A percentile compares a stretch with the other conserved stretches of the same genome.
These are phyloP conservation scores for Dunckerocampus dactyliophorus DNA, from an alignment of 2,113 vertebrate genomes.

Conservation along the genomic window DNA sequence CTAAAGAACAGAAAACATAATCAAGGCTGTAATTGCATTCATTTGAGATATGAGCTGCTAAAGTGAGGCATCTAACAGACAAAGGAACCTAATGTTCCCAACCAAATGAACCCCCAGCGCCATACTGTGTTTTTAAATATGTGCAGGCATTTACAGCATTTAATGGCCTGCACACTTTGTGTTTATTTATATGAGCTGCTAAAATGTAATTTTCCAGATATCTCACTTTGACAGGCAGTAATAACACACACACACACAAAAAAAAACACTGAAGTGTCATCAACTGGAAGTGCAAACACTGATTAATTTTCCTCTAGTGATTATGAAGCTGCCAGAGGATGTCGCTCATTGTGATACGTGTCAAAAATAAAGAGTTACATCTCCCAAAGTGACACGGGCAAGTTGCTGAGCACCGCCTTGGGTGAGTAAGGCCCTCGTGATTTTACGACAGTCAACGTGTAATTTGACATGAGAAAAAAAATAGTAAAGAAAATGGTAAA, in stretches of 20 bases:
- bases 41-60: no score
- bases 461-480: neutral
- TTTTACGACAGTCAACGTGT: neutral
- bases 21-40: no score
- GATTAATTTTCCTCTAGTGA: conserved; percentile 46
- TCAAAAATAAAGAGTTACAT: conserved; percentile 23
- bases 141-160: conserved; percentile 14
- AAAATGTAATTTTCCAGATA: conserved; percentile 38
- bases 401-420: neutral
- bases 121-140: conserved; percentile 10
- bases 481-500: neutral
- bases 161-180: conserved; percentile 11
- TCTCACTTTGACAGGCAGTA: conserved; percentile 35
- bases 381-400: conserved; percentile 21
- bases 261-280: conserved; percentile 2
- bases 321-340: conserved; percentile 43
- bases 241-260: conserved; percentile 17
- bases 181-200: conserved; percentile 12
- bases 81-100: neutral
- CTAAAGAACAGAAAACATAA: no score
- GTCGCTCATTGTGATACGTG: conserved; percentile 27
- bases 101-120: neutral
- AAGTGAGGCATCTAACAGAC: no score
- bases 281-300: conserved; percentile 38
- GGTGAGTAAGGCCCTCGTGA: neutral